Conservation (phyloP, 2,888 invertebrate species). For the Deilephila elpenor region DNA sequence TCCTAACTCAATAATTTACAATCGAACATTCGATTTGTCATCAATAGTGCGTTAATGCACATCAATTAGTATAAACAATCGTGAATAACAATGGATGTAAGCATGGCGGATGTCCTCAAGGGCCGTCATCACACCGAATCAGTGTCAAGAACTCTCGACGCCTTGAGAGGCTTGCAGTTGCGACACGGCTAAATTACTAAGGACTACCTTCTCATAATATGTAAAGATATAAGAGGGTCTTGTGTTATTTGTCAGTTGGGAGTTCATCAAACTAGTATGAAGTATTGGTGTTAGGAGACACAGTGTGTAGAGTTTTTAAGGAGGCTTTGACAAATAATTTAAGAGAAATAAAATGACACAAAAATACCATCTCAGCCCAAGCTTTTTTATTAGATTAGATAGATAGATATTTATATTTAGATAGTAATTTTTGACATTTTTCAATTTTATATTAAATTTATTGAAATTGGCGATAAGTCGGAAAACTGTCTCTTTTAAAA, state of each 20-base stretch:
- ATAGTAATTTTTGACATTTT: no score
- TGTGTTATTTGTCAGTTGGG: neutral
- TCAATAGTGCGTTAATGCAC: conserved; percentile 36
- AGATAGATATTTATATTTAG: no score
- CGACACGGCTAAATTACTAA: conserved; percentile 1
- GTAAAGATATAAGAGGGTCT: neutral
- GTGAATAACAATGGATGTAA: conserved; percentile 51
- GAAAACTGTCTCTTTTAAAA: no score
- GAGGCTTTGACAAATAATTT: no score
- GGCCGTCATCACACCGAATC: conserved; percentile 62
- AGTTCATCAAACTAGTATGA: conserved; percentile 20
- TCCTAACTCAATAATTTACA: no score
- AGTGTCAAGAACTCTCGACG: conserved; percentile 63
- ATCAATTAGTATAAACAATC: conserved; percentile 48
- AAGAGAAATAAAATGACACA: no score
- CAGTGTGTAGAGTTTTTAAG: no score
- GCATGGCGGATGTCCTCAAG: conserved; percentile 75
- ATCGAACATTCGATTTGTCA: neutral
- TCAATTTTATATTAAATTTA: no score
- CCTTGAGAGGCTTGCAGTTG: conserved; percentile 29
- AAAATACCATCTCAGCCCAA: no score
- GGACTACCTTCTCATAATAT: neutral
- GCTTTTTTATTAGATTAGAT: no score
- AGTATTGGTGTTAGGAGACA: neutral
- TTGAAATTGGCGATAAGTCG: no score